phyloP scores from a whole-genome alignment of 2,113 vertebrate genomes.

The Stegostoma tigrinum region DNA sequence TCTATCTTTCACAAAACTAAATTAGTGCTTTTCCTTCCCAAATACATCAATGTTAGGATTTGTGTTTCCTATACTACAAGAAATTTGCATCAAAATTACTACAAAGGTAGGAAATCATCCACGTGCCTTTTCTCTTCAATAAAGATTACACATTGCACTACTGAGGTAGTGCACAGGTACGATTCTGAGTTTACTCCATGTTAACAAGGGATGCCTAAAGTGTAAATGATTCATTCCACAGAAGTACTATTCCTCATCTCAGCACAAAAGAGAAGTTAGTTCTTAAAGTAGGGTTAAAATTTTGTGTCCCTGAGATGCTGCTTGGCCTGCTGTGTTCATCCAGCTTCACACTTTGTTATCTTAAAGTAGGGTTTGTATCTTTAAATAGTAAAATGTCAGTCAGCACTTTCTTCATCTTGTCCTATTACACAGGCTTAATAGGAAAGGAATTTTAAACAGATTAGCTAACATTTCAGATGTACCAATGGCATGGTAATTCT shows the following conservation, averaged over 20 bases:
- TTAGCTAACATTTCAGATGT: background rate
- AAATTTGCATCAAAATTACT: slow-evolving; percentile 14
- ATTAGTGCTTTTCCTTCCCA: background rate
- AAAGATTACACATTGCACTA: background rate
- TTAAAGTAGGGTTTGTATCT: background rate
- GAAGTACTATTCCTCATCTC: background rate
- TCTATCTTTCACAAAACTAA: background rate
- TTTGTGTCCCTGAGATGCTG: too few species aligned
- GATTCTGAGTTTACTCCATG: background rate
- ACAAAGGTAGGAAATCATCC: background rate
- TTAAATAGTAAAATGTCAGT: background rate
- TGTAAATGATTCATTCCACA: background rate
- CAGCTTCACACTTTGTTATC: too few species aligned
- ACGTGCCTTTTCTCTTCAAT: background rate
- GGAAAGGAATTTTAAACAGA: background rate
- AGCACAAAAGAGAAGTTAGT: background rate
- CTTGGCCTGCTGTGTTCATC: too few species aligned
- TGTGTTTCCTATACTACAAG: background rate
- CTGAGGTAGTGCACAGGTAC: background rate
- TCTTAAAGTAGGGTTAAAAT: background rate
- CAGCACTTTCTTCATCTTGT: background rate
- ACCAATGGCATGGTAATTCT: background rate
- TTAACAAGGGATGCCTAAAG: background rate
- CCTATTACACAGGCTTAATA: background rate
- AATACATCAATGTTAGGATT: background rate